Base-by-base conservation (phyloP, 2,113 vertebrate species). In the Actenoides lindsayi region DNA sequence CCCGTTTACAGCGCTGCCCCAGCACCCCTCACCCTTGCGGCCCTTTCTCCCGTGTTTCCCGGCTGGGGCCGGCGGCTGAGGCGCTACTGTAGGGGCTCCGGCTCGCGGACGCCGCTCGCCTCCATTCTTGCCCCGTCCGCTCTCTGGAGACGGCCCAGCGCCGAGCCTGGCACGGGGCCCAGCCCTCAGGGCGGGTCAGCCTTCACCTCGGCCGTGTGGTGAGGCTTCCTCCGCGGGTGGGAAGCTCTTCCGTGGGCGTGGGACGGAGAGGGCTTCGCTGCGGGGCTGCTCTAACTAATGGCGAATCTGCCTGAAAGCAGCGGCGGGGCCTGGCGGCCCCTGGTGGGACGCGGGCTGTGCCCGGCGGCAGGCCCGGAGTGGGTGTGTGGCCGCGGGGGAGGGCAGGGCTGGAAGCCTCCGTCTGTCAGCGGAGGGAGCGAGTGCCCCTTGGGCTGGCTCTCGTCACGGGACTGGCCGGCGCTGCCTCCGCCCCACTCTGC, bases 291-390 rank as follows among this genome's bases (percentile, higher is more conserved):
- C 14, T 27, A 60, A 2, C 24, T 11, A 28, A 11, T 17, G 1
- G 39, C 9, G 28, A 18, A 11, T 16, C 17, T 6, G 16, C 12
- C 31, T 6, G 54, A 16, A 27, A 13, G 10, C 10, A 12, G 48
- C 10, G 5, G 18, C 3, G 39, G 21, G 42, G 19, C 37, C 37
- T 21, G 17, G 21, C 30, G 2, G 39, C 19, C 27, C 42, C 15
- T 1, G 7, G 18, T 1, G 2, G 37, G 10, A 2, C 13, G 23
- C 9, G 20, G 6, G 24, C 2, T 30, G 18, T 14, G 35, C 3
- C 8, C 24, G 13, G n/a, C 5, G 6, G 5, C 12, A 16, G 50
- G 73, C 67, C 50, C 8, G 16, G 57, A 16, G 14, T 6, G 7
- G 35, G 10, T 2, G 31, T 11, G 50, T 0, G 24, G 50, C 24